Conservation (phyloP, 1,140 invertebrate genomes). For the Philotrypesis tridentata region DNA sequence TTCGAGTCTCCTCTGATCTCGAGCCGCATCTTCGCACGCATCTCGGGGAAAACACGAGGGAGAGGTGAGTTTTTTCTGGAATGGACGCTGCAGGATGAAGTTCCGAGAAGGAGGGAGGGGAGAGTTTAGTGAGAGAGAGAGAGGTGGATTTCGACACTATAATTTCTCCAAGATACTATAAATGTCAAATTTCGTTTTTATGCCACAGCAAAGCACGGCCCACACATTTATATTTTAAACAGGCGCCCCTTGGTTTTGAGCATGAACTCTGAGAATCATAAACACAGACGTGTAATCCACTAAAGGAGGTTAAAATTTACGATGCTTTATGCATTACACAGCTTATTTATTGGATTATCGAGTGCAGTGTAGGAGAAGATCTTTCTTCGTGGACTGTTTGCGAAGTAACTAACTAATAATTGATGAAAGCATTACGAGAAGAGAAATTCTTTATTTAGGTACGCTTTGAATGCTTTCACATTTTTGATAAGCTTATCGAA, state of each 20-base stretch:
- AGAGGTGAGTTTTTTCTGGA: constrained; percentile 8
- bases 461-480: no score
- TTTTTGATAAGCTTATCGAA: no score
- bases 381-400: no score
- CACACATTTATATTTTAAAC: not conserved
- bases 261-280: no score
- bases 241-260: not conserved
- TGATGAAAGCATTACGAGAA: no score
- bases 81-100: not conserved
- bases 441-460: no score
- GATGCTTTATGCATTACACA: no score
- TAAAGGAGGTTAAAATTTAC: not conserved
- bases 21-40: constrained; percentile 53
- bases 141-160: constrained; percentile 1
- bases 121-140: not conserved
- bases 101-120: constrained; percentile 23
- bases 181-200: not conserved
- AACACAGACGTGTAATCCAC: not conserved
- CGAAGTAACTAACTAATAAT: no score
- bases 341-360: no score
- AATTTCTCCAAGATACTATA: constrained; percentile 1
- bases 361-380: no score
- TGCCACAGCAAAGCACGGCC: not conserved
- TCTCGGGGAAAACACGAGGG: constrained; percentile 11
- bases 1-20: constrained; percentile 34